These are phyloP conservation scores for Drosophila rellima DNA, from an alignment of 2,888 invertebrate genomes.

Conservation along the genomic window DNA sequence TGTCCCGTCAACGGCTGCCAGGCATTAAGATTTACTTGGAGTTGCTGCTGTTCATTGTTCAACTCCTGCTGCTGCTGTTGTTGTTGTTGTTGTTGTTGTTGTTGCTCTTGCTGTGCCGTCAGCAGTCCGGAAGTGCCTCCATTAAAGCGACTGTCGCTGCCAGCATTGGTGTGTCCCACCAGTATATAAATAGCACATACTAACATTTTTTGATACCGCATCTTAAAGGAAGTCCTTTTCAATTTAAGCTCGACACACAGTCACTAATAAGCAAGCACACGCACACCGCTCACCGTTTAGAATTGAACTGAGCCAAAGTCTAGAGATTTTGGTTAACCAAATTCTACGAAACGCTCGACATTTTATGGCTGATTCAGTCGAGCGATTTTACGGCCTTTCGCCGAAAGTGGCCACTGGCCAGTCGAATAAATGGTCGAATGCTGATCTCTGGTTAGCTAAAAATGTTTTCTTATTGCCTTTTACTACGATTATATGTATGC, in stretches of 20 bases:
- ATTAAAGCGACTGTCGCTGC: conserved; percentile 55
- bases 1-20: conserved; percentile 72
- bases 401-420: conserved; percentile 58
- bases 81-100: conserved; percentile 3
- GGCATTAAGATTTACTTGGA: conserved; percentile 64
- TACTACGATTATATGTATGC: conserved; percentile 32
- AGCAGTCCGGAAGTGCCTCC: conserved; percentile 52
- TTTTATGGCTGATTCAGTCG: conserved; percentile 76
- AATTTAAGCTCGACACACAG: conserved; percentile 2
- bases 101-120: conserved; percentile 20
- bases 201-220: conserved; percentile 58
- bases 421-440: conserved; percentile 34
- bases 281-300: conserved; percentile 59
- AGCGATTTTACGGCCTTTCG: conserved; percentile 76
- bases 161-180: conserved; percentile 28
- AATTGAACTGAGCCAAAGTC: conserved; percentile 63
- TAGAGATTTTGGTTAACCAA: conserved; percentile 51
- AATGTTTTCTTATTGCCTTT: conserved; percentile 53
- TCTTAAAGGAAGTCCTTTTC: conserved; percentile 37
- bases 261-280: conserved; percentile 23
- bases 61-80: conserved; percentile 13
- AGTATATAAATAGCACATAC: conserved; percentile 51
- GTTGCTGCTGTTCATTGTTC: conserved; percentile 38
- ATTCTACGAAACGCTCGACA: conserved; percentile 61
- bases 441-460: conserved; percentile 30